Percentiles rank a stretch among this genome's conserved stretches.
These are phyloP conservation scores for Caiman crocodilus DNA, from an alignment of 2,797 vertebrate species.

Conservation along the genomic window DNA sequence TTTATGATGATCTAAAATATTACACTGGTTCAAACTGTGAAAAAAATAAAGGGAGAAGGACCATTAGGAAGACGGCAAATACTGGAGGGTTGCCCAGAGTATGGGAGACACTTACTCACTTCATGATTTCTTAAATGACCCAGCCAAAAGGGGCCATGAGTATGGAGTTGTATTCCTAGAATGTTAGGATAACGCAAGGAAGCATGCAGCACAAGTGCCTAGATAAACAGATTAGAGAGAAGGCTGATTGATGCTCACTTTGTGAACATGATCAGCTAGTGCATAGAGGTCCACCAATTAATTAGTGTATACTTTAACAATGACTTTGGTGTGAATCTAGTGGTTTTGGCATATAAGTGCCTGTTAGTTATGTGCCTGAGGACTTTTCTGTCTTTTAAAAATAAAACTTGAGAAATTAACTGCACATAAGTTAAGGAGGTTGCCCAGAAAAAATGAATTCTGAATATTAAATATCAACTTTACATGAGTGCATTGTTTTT, in stretches of 20 bases:
- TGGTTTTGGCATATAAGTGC: background rate
- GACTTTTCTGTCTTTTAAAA: background rate
- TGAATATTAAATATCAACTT: background rate
- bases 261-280: background rate
- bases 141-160: background rate
- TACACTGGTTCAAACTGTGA: fast-evolving
- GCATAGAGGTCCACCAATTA: fast-evolving
- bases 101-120: background rate
- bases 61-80: background rate
- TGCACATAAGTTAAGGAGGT: background rate
- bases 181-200: background rate
- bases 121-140: background rate
- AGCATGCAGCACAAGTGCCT: fast-evolving
- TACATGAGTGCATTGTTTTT: background rate
- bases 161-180: background rate
- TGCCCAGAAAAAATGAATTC: background rate
- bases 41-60: background rate
- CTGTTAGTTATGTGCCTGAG: background rate
- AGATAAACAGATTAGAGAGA: background rate
- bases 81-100: conserved; percentile 34
- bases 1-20: fast-evolving
- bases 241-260: background rate
- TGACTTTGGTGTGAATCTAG: fast-evolving
- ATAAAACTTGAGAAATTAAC: fast-evolving
- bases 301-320: background rate